These are phyloP conservation scores for Choreutis nemorana DNA, from an alignment of 2,888 invertebrate species.

Conservation along the genomic window DNA sequence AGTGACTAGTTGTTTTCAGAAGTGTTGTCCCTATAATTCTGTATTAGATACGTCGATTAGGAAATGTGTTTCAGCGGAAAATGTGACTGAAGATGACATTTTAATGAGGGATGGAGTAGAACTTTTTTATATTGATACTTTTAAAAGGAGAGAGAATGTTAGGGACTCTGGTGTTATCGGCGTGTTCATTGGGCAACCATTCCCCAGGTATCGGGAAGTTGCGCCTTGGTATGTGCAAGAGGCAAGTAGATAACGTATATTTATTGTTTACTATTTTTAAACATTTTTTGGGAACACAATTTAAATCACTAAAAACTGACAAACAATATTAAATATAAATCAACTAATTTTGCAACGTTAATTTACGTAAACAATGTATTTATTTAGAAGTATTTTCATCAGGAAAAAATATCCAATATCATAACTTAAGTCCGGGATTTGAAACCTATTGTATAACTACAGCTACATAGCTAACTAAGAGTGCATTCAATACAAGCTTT, in stretches of 20 bases:
- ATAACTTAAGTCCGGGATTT: too few relatives aligned
- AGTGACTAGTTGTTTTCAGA: conserved; percentile 32
- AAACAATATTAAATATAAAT: too few relatives aligned
- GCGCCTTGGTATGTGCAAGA: conserved; percentile 32
- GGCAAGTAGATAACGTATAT: conserved; percentile 19
- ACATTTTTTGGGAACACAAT: neutral
- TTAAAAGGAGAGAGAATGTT: conserved; percentile 19
- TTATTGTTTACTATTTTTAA: neutral
- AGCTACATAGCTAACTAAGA: too few relatives aligned
- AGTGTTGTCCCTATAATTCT: conserved; percentile 29
- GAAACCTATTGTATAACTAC: too few relatives aligned
- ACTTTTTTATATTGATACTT: conserved; percentile 19
- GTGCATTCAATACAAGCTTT: too few relatives aligned
- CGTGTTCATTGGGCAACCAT: conserved; percentile 23
- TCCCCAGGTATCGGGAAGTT: conserved; percentile 21
- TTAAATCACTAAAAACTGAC: too few relatives aligned
- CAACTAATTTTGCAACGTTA: too few relatives aligned
- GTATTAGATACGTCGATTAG: too few relatives aligned
- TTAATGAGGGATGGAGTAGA: conserved; percentile 21
- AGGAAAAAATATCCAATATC: too few relatives aligned
- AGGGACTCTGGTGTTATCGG: conserved; percentile 16
- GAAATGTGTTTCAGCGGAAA: conserved; percentile 18
- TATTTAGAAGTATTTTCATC: too few relatives aligned
- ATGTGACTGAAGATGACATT: conserved; percentile 19
- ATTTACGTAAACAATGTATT: too few relatives aligned